Evolutionary conservation across 2,888 invertebrate genomes (phyloP), one percentile per base, ranked within the genome.

Genomic region (Raillietiella orientalis): DNA sequence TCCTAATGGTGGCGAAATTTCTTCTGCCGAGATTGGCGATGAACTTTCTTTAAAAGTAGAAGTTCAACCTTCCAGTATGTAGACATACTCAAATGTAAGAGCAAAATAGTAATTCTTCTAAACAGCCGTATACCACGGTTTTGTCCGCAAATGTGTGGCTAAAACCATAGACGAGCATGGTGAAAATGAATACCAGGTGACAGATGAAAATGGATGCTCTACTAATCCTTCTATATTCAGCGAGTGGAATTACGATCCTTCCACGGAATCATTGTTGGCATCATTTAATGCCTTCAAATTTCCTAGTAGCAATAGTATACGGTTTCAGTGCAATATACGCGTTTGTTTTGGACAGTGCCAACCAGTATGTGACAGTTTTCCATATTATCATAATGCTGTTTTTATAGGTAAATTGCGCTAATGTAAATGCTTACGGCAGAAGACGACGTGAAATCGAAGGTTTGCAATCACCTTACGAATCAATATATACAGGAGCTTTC

Each of bases 261-360:
- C 8, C 8, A 10, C n/a, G 6, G 33, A 30, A 10, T 66, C 72
- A 12, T 49, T 84, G 27, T 53, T 70, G 41, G 79, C 79, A 33
- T 65, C 69, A 37, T 82, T 84, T 48, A 77, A 77, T 43, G 82
- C 79, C 3, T 82, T 82, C 46, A 82, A 82, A 43, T 84, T 82
- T 61, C 82, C 82, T 2, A 74, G 71, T 38, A 77, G 77, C 40
- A 79, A 82, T 41, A 79, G 74, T 41, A 75, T 82, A 38, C 53
- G 74, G 47, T 82, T 84, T 70, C 82, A 82, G 47, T 82, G 82
- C 46, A 82, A 82, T 45, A 77, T 82, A 38, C 59, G 79, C 31
- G 79, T 84, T 6, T 82, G 82, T 56, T 82, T 82, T 42, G 79
- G 79, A 44, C 71, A 66, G 50, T 84, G 82, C 45, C 82, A 79